Percentiles rank a stretch among this genome's conserved stretches.
Evolutionary conservation across 2,113 vertebrate genomes (phyloP).

Genomic region (Pristiophorus japonicus): DNA sequence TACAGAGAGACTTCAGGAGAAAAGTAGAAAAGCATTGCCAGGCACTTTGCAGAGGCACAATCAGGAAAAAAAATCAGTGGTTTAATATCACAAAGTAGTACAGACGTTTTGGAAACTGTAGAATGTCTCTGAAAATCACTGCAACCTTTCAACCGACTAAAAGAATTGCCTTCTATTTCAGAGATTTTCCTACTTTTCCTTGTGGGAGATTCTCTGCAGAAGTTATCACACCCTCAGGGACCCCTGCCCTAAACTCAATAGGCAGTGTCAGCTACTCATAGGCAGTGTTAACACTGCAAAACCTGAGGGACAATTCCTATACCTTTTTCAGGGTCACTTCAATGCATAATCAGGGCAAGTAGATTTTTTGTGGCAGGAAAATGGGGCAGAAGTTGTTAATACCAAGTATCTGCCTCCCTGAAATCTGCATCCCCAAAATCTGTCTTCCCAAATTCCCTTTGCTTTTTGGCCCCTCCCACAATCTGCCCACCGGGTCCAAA

Average conservation of each 20-base stretch:
- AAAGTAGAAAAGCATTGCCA: neutral
- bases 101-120: neutral
- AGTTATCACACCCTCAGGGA: neutral
- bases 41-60: neutral
- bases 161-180: neutral
- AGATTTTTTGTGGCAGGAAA: neutral
- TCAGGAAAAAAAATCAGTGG: neutral
- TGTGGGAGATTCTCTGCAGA: neutral
- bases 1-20: neutral
- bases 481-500: neutral
- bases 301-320: too few species aligned
- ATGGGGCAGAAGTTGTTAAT: neutral
- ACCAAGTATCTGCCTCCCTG: neutral
- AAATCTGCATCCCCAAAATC: neutral
- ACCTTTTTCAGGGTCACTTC: neutral
- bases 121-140: neutral
- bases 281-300: neutral
- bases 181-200: neutral
- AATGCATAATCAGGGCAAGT: neutral
- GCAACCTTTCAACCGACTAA: neutral
- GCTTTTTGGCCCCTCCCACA: neutral
- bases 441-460: too few species aligned
- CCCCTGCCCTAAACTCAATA: neutral
- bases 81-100: neutral
- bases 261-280: neutral